Conservation (phyloP, 2,797 vertebrate genomes). For the Ceryle rudis region DNA sequence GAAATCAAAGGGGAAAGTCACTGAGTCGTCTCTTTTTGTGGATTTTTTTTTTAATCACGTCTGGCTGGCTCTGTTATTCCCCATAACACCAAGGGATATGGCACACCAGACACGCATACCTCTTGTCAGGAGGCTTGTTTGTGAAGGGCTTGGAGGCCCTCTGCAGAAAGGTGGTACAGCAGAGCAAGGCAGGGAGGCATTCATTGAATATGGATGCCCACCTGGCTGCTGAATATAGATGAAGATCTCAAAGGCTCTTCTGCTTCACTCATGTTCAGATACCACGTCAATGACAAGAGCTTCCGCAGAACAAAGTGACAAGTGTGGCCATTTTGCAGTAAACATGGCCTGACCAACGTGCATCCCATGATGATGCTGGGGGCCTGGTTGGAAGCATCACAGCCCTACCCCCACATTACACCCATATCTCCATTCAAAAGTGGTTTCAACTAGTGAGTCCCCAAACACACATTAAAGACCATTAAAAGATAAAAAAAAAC, state of each 20-base stretch:
- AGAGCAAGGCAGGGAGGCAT: background rate
- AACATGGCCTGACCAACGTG: rapidly evolving
- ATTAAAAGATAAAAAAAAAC: background rate
- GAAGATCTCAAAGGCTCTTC: background rate
- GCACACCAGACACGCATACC: background rate
- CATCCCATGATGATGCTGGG: background rate
- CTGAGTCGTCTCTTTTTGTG: background rate
- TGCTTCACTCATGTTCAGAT: background rate
- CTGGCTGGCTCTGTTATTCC: background rate
- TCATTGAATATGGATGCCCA: conserved; percentile 70
- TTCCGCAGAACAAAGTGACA: background rate
- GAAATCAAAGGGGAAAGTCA: conserved; percentile 13
- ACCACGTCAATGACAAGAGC: background rate
- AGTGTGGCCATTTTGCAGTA: rapidly evolving
- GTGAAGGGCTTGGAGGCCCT: background rate
- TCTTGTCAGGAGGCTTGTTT: conserved; percentile 14
- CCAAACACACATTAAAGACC: background rate
- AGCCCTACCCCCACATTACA: background rate
- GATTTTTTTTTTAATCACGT: background rate
- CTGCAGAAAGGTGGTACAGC: background rate
- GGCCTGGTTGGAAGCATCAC: background rate
- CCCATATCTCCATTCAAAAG: conserved; percentile 20
- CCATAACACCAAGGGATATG: background rate
- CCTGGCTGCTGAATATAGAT: conserved; percentile 50
- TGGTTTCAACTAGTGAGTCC: background rate